Conservation (phyloP, 2,797 vertebrate species). For the Malurus splendens region DNA sequence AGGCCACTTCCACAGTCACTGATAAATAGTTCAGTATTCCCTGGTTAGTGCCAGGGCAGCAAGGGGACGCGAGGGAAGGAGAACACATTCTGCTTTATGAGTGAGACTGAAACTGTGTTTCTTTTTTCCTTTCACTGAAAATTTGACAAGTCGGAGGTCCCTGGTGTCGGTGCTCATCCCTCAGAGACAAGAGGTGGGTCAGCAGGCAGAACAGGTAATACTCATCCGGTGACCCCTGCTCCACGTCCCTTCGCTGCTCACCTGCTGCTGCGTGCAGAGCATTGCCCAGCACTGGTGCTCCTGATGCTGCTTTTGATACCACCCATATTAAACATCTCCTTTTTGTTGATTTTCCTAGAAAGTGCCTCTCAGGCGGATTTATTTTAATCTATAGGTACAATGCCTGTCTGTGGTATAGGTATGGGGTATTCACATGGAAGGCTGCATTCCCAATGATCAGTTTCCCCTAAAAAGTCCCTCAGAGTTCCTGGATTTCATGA, state of each 20-base stretch:
- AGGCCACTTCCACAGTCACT: neutral
- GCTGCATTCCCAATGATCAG: accelerated
- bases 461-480: neutral
- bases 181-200: slow-evolving; percentile 48
- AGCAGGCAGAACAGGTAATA: slow-evolving; percentile 58
- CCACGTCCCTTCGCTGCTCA: neutral
- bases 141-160: slow-evolving; percentile 29
- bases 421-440: neutral
- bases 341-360: neutral
- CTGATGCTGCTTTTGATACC: neutral
- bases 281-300: neutral
- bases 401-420: neutral
- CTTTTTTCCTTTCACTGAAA: neutral
- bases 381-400: neutral
- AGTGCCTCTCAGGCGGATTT: neutral
- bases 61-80: neutral
- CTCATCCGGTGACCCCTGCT: neutral
- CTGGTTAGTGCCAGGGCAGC: neutral
- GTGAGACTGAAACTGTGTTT: neutral
- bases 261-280: neutral
- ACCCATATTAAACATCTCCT: neutral
- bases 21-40: neutral
- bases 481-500: neutral
- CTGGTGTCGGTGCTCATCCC: neutral
- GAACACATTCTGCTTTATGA: neutral